Conservation (phyloP, 2,888 invertebrate genomes). For the Dynastes maya region DNA sequence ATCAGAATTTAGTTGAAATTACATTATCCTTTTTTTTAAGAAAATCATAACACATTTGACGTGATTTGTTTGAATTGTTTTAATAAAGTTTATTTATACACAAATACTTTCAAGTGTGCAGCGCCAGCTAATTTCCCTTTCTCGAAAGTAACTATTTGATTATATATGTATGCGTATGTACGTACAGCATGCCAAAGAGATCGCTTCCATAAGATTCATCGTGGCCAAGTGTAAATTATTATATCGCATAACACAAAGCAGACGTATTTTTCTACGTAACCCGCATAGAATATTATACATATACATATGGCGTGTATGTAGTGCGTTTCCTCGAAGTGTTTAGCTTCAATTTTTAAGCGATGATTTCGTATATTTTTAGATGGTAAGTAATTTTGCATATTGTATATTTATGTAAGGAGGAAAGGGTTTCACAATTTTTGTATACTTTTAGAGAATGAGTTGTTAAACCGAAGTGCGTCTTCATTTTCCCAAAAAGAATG, state of each 20-base stretch:
- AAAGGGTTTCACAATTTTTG: too few species aligned
- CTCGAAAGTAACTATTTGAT: constrained; percentile 7
- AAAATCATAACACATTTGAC: too few species aligned
- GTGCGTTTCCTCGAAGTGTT: neutral
- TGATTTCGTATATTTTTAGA: constrained; percentile 4
- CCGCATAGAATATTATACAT: constrained; percentile 2
- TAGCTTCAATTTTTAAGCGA: constrained; percentile 1
- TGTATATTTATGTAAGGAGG: neutral
- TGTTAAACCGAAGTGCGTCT: too few species aligned
- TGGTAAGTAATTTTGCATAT: neutral
- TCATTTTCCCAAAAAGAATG: too few species aligned
- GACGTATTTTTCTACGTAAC: constrained; percentile 18
- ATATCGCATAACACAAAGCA: constrained; percentile 21
- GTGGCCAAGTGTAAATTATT: constrained; percentile 11
- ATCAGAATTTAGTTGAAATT: too few species aligned
- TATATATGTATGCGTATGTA: constrained; percentile 2
- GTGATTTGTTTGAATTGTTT: too few species aligned
- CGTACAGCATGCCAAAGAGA: neutral
- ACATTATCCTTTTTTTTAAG: too few species aligned
- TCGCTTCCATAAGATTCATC: constrained; percentile 9
- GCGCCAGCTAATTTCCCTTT: constrained; percentile 4
- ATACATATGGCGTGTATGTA: constrained; percentile 9
- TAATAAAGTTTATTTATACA: neutral
- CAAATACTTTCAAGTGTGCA: too few species aligned
- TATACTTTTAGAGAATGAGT: too few species aligned